Conservation (phyloP, 37 sponge, comb jelly and placozoan genomes). For the Ephydatia muelleri region DNA sequence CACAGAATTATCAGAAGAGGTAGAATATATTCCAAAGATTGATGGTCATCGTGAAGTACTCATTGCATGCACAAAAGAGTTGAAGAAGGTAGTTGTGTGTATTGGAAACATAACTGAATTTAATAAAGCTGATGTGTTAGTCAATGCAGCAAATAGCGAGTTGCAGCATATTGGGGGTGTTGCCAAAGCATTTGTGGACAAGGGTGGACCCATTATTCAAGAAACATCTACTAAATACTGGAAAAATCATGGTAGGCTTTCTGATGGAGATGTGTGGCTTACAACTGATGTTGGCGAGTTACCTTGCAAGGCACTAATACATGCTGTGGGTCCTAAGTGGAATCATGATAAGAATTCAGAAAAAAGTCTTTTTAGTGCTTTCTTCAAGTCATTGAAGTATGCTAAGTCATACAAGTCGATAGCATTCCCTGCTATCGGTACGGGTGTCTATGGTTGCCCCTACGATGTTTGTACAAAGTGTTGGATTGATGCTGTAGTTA, state of each 20-base stretch:
- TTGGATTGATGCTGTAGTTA: slow-evolving; percentile 28
- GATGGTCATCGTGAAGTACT: too few relatives aligned
- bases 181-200: slow-evolving; percentile 46
- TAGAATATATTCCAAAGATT: too few relatives aligned
- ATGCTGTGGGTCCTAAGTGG: slow-evolving; percentile 78
- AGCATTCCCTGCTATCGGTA: slow-evolving; percentile 72
- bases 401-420: slow-evolving; percentile 33
- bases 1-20: too few relatives aligned
- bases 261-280: slow-evolving; percentile 54
- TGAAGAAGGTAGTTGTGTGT: slow-evolving; percentile 23
- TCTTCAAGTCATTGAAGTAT: neutral
- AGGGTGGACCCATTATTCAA: slow-evolving; percentile 66
- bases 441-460: slow-evolving; percentile 74
- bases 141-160: slow-evolving; percentile 73
- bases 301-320: slow-evolving; percentile 62
- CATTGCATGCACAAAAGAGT: slow-evolving; percentile 2
- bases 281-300: slow-evolving; percentile 38
- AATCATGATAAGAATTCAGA: neutral
- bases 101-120: slow-evolving; percentile 73
- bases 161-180: slow-evolving; percentile 67
- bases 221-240: slow-evolving; percentile 27
- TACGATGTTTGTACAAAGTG: slow-evolving; percentile 44
- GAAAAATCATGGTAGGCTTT: slow-evolving; percentile 34
- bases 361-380: slow-evolving; percentile 35
- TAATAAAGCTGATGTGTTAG: slow-evolving; percentile 58